A percentile compares a stretch with the other conserved stretches of the same genome.
phyloP scores from a whole-genome alignment of 2,888 invertebrate species.

The Sialis lutaria region DNA sequence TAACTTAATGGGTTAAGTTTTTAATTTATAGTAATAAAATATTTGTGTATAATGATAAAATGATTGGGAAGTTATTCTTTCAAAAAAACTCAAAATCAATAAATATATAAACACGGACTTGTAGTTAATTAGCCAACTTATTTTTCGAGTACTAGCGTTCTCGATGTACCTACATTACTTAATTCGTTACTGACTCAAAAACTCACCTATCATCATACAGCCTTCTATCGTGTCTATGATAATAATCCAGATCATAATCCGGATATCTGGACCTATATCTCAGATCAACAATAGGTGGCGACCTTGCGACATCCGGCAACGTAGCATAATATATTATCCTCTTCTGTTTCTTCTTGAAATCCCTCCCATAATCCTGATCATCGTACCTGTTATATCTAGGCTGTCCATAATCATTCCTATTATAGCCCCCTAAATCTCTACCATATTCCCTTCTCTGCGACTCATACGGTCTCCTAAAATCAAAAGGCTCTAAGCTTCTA shows the following conservation, averaged over 20 bases:
- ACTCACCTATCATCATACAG: slow-evolving; percentile 8
- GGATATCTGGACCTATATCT: slow-evolving; percentile 29
- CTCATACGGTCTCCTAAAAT: slow-evolving; percentile 22
- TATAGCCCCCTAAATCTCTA: not conserved
- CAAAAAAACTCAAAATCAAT: too few relatives aligned
- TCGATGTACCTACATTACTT: too few relatives aligned
- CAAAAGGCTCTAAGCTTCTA: slow-evolving; percentile 19
- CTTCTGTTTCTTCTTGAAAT: slow-evolving; percentile 31
- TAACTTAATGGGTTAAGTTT: too few relatives aligned
- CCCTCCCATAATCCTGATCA: slow-evolving; percentile 17
- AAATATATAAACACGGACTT: too few relatives aligned
- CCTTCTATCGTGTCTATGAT: slow-evolving; percentile 11
- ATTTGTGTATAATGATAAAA: too few relatives aligned
- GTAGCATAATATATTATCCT: slow-evolving; percentile 55
- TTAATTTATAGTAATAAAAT: too few relatives aligned
- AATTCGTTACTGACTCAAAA: too few relatives aligned
- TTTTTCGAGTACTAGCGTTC: too few relatives aligned
- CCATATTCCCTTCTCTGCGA: slow-evolving; percentile 8
- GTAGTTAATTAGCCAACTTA: too few relatives aligned
- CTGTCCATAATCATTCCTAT: slow-evolving; percentile 1
- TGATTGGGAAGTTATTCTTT: too few relatives aligned
- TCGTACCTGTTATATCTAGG: slow-evolving; percentile 2
- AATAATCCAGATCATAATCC: slow-evolving; percentile 8
- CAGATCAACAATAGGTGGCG: slow-evolving; percentile 37
- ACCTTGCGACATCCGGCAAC: slow-evolving; percentile 46